Conservation (phyloP, 92 coral and sea anemone genomes). For the Heteractis magnifica region DNA sequence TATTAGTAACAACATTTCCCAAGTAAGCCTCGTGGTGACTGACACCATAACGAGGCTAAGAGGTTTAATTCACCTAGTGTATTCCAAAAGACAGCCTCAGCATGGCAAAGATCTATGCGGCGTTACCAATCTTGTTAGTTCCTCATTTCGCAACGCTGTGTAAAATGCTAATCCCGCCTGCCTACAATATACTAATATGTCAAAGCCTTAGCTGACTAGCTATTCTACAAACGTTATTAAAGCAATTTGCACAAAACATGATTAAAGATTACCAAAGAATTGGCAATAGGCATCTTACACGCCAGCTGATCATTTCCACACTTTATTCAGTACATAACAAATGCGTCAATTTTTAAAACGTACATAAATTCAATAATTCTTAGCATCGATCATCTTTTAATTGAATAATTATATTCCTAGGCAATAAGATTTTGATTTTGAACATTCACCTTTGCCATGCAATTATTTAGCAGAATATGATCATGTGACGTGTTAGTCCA, state of each 20-base stretch:
- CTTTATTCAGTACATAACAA: background rate
- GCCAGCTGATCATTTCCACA: background rate
- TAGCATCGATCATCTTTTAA: no score
- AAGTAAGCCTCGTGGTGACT: no score
- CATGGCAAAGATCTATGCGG: no score
- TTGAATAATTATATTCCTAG: no score
- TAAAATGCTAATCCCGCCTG: background rate
- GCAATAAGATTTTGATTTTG: no score
- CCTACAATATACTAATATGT: constrained; percentile 5
- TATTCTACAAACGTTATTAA: background rate
- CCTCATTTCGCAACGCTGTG: background rate
- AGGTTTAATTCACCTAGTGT: no score
- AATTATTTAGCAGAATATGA: background rate
- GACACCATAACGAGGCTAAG: no score
- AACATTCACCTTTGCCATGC: no score
- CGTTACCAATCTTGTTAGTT: no score
- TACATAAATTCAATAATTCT: no score
- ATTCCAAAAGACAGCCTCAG: no score
- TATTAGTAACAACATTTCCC: background rate
- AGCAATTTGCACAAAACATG: background rate
- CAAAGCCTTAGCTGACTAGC: background rate
- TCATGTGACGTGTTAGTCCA: background rate
- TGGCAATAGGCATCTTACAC: background rate
- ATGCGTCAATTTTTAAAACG: background rate
- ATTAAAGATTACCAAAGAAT: background rate